Base-by-base conservation (phyloP, 2,113 vertebrate genomes). In the Trematomus loennbergii region DNA sequence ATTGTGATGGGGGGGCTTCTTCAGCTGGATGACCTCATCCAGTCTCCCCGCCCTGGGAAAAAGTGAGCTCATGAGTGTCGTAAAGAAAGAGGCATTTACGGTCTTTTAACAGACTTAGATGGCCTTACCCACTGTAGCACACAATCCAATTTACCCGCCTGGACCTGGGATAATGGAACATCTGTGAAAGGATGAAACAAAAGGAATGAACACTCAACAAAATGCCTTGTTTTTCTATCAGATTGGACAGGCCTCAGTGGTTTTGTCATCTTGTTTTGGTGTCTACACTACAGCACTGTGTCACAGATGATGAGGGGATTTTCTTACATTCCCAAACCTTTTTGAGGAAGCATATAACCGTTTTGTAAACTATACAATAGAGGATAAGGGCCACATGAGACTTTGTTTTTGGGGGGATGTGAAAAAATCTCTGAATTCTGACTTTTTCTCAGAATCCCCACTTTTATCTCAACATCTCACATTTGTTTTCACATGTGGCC, bases 21-120 rank as follows among this genome's bases (percentile, higher is more conserved):
- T 40, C 36, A 45, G 62, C 59, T 69, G 16, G 33, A 72, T 94
- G 91, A 94, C 93, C 88, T 95, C 93, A 94, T 85, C 83, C 74
- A 25, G 63, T 63, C 74, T 85, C 75, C 86, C 71, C 45, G 84
- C 82, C 80, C 70, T 69, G 84, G 82, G 87, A 92, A 76, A 86
- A 84, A 87, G 92, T 88, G 92, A 94, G 92, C 92, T 93, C 94
- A 93, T 84, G 85, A 83, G 79, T 78, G 71, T 93, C 78, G 52
- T 93, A 88, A 91, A 88, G 87, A 93, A 83, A 84, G 78, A 71
- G 45, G 78, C 84, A 83, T 94, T 94, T 87, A 91, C 29, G 49
- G 75, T 68, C 87, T 75, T 83, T 91, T 89, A 86, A 90, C 88
- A 83, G 88, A 86, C 87, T 87, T 78, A 74, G 64, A 88, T 78